phyloP scores from a whole-genome alignment of 2,888 invertebrate species.

The Aporophyla lueneburgensis region DNA sequence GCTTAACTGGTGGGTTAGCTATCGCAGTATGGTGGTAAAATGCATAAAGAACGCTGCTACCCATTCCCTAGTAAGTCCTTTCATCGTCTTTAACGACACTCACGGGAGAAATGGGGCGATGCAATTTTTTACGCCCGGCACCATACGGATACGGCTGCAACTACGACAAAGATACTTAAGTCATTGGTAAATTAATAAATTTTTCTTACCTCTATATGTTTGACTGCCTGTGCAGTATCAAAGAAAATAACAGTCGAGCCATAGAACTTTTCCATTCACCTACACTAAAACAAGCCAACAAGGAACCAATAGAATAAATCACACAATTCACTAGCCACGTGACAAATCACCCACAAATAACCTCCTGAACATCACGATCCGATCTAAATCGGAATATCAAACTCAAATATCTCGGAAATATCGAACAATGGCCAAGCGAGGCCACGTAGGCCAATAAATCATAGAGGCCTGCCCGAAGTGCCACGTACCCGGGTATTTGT shows the following conservation, averaged over 20 bases:
- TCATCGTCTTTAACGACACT: too few relatives aligned
- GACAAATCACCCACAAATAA: conserved; percentile 67
- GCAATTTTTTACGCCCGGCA: too few relatives aligned
- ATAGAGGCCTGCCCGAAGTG: conserved; percentile 67
- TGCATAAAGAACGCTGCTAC: too few relatives aligned
- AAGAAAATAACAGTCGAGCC: neutral
- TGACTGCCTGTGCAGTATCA: neutral
- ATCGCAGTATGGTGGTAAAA: too few relatives aligned
- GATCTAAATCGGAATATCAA: conserved; percentile 68
- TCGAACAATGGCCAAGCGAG: conserved; percentile 67
- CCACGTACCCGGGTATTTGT: conserved; percentile 70
- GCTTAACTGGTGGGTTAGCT: too few relatives aligned
- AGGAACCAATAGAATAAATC: conserved; percentile 59
- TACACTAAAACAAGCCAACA: conserved; percentile 24
- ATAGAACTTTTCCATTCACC: neutral
- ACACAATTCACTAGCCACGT: conserved; percentile 53
- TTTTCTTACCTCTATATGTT: neutral
- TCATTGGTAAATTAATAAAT: neutral
- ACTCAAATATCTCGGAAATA: conserved; percentile 68
- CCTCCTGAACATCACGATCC: conserved; percentile 63
- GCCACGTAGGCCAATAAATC: conserved; percentile 72
- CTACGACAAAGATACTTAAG: neutral
- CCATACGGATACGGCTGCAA: too few relatives aligned
- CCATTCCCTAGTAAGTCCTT: too few relatives aligned
- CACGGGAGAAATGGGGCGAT: too few relatives aligned